Conservation (phyloP, 2,797 vertebrate species). For the Erethizon dorsatum region DNA sequence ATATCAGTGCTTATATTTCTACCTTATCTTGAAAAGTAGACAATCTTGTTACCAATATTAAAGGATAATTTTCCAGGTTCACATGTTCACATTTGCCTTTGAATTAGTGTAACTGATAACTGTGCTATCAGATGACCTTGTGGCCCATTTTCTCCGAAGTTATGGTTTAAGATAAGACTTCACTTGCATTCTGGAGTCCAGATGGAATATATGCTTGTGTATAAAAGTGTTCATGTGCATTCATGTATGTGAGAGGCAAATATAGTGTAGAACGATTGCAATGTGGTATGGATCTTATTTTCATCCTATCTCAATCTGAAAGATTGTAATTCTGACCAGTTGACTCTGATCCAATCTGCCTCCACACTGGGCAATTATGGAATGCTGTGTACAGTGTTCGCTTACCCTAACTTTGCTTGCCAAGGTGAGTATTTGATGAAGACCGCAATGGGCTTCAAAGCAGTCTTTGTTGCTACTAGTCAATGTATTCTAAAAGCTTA, state of each 20-base stretch:
- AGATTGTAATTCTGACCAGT: neutral
- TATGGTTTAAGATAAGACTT: conserved; percentile 52
- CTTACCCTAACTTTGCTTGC: conserved; percentile 3
- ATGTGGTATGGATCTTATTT: neutral
- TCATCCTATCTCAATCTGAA: neutral
- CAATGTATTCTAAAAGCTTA: neutral
- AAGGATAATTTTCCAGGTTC: neutral
- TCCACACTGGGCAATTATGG: neutral
- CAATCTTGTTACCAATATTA: neutral
- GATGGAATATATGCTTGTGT: neutral
- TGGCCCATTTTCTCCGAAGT: neutral
- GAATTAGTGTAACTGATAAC: neutral
- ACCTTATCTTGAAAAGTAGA: neutral
- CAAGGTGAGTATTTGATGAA: conserved; percentile 5
- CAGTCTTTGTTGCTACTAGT: conserved; percentile 49
- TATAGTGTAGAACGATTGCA: neutral
- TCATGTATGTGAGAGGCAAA: neutral
- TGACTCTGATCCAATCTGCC: neutral
- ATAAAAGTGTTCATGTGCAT: neutral
- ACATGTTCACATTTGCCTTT: neutral
- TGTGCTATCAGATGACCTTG: neutral
- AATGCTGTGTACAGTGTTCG: neutral
- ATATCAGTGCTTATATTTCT: neutral
- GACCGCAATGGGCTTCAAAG: neutral
- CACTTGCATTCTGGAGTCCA: neutral